Evolutionary conservation across 2,113 vertebrate species (phyloP).

Genomic region (Hippocampus comes): DNA sequence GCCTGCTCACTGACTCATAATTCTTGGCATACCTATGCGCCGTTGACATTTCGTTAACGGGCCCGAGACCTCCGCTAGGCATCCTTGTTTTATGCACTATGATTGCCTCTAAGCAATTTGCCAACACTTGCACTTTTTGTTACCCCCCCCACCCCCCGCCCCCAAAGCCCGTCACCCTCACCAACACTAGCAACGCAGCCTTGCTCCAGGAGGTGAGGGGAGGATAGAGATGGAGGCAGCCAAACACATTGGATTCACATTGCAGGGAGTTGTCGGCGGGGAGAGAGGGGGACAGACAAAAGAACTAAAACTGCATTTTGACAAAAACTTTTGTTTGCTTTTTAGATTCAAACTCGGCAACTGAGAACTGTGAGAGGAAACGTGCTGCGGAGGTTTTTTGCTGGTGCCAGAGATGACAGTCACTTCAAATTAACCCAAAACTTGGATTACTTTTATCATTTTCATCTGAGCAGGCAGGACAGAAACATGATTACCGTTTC

Average conservation of each 20-base stretch:
- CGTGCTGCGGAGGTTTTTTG: no score
- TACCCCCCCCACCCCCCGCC: constrained; percentile 5
- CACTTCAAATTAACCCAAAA: no score
- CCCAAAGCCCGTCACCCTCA: not conserved
- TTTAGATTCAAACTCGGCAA: not conserved
- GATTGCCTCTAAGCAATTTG: constrained; percentile 79
- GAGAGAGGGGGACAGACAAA: constrained; percentile 18
- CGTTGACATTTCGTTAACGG: constrained; percentile 78
- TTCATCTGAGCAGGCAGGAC: not conserved
- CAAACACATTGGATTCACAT: constrained; percentile 44
- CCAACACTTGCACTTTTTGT: constrained; percentile 71
- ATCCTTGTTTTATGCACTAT: constrained; percentile 67
- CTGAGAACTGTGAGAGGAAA: no score
- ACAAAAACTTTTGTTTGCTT: constrained; percentile 7
- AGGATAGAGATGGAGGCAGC: constrained; percentile 37
- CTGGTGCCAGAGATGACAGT: no score
- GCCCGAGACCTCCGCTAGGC: constrained; percentile 68
- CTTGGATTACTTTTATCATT: not conserved
- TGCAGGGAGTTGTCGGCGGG: constrained; percentile 29
- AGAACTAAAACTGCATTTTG: constrained; percentile 12
- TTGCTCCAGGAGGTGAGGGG: constrained; percentile 26
- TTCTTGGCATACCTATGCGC: constrained; percentile 73
- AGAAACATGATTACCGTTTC: not conserved
- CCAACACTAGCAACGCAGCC: not conserved
- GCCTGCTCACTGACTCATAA: constrained; percentile 76